Conservation (phyloP, 92 coral and sea anemone species). For the Micromussa lordhowensis region DNA sequence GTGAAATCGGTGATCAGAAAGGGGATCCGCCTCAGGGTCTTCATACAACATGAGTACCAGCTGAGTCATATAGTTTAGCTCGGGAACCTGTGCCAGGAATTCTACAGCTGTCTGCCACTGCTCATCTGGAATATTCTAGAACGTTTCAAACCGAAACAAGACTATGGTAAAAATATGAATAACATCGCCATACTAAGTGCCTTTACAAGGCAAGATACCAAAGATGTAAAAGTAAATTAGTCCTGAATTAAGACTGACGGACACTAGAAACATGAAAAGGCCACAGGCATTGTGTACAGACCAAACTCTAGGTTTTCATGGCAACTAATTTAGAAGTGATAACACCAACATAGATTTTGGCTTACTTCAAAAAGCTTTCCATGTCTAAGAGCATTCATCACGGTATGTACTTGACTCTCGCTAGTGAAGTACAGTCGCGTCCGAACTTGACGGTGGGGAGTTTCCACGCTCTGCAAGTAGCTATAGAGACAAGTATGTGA, state of each 20-base stretch:
- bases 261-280: not conserved
- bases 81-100: slow-evolving; percentile 83
- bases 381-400: slow-evolving; percentile 82
- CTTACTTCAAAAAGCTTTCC: slow-evolving; percentile 92
- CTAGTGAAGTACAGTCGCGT: slow-evolving; percentile 97
- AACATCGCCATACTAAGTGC: not conserved
- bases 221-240: not conserved
- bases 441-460: slow-evolving; percentile 96
- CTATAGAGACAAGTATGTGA: slow-evolving; percentile 37
- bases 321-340: not conserved
- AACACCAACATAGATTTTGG: not conserved
- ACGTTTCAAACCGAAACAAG: not conserved
- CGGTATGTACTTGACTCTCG: slow-evolving; percentile 93
- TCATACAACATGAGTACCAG: slow-evolving; percentile 93
- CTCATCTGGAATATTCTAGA: slow-evolving; percentile 73
- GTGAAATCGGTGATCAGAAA: slow-evolving; percentile 84
- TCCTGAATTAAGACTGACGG: too few relatives aligned
- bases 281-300: not conserved
- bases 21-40: slow-evolving; percentile 91
- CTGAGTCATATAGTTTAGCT: slow-evolving; percentile 98
- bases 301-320: not conserved
- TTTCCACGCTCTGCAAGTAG: slow-evolving; percentile 88
- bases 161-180: not conserved
- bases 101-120: slow-evolving; percentile 95
- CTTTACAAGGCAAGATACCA: not conserved